Percentiles rank a stretch among this genome's conserved stretches.
These are phyloP conservation scores for Typhlichthys eigenmanni DNA, from an alignment of 2,797 vertebrate species.

Conservation along the genomic window DNA sequence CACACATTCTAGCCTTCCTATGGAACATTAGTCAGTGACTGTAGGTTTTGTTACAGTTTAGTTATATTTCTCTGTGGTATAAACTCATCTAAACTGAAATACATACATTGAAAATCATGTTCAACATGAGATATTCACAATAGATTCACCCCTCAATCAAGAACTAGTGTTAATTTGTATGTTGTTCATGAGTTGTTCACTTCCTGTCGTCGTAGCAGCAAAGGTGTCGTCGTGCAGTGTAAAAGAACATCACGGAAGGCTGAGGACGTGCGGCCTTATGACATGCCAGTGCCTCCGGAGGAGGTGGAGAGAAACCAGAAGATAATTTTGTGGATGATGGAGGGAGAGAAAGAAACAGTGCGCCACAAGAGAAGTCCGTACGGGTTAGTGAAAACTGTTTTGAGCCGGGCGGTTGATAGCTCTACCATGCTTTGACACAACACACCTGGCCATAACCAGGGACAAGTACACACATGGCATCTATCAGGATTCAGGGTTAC, in stretches of 20 bases:
- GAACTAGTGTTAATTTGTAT: neutral
- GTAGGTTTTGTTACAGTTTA: neutral
- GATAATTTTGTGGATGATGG: constrained; percentile 97
- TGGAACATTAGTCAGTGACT: no score
- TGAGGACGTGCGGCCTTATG: constrained; percentile 75
- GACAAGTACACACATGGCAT: no score
- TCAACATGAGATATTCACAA: neutral
- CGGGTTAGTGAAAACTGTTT: constrained; percentile 73
- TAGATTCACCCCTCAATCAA: no score
- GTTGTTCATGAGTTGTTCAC: neutral
- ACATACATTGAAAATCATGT: neutral
- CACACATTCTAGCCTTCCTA: no score
- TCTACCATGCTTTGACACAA: neutral
- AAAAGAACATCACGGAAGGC: constrained; percentile 86
- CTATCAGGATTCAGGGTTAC: no score
- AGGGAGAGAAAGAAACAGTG: constrained; percentile 93
- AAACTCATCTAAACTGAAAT: neutral
- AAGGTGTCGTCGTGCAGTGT: constrained; percentile 75
- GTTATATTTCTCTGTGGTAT: neutral
- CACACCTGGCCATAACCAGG: no score
- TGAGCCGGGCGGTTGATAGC: neutral
- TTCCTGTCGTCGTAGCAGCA: constrained; percentile 73
- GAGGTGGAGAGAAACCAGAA: constrained; percentile 94
- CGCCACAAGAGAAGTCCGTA: constrained; percentile 89
- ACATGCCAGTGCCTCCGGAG: constrained; percentile 80